Conservation (phyloP, 2,797 vertebrate genomes). For the Yasuhikotakia modesta region DNA sequence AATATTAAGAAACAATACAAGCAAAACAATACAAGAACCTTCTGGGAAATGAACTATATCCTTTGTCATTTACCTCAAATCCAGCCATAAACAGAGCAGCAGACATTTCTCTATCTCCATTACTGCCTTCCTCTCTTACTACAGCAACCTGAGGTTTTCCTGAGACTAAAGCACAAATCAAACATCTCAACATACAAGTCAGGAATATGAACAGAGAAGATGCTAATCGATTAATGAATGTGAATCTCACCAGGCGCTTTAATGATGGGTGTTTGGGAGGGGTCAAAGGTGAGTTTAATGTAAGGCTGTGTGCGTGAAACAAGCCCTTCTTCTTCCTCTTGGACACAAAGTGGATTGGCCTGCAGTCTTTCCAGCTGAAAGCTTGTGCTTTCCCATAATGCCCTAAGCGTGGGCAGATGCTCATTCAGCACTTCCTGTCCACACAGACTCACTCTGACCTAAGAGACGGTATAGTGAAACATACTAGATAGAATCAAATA, state of each 20-base stretch:
- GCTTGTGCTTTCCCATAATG: slow-evolving; percentile 88
- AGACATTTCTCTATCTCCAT: slow-evolving; percentile 91
- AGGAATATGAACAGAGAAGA: neutral
- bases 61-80: slow-evolving; percentile 80
- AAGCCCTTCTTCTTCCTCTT: slow-evolving; percentile 82
- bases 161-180: slow-evolving; percentile 57
- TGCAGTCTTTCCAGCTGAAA: slow-evolving; percentile 88
- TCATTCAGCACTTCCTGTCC: slow-evolving; percentile 77
- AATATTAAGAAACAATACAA: neutral
- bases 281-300: slow-evolving; percentile 81
- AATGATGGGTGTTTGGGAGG: slow-evolving; percentile 66
- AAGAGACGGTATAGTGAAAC: neutral
- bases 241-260: slow-evolving; percentile 71
- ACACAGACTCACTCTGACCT: slow-evolving; percentile 80
- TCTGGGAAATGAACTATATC: too few species aligned
- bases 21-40: neutral
- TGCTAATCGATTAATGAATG: neutral
- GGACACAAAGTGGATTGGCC: slow-evolving; percentile 78
- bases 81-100: slow-evolving; percentile 85
- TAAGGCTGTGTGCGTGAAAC: slow-evolving; percentile 76
- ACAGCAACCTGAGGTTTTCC: slow-evolving; percentile 80
- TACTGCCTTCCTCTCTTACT: slow-evolving; percentile 91
- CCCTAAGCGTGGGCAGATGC: slow-evolving; percentile 78
- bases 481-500: too few species aligned
- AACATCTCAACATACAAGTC: slow-evolving; percentile 9